Evolutionary conservation across 2,113 vertebrate species (phyloP).

Genomic region (Zosterops japonicus): DNA sequence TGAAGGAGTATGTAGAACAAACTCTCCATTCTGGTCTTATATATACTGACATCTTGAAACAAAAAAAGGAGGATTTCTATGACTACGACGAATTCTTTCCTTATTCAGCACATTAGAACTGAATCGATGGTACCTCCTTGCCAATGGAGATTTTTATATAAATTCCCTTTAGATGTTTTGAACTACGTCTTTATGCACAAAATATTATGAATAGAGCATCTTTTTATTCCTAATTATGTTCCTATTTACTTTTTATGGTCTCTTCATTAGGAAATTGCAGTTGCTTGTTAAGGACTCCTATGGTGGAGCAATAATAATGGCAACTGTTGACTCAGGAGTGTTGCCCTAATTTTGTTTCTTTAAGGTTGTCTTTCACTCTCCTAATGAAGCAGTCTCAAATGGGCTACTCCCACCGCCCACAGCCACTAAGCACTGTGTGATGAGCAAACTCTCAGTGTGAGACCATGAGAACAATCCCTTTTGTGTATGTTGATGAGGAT

Average conservation of each 20-base stretch:
- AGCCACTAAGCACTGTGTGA: not conserved
- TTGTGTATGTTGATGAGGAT: conserved; percentile 12
- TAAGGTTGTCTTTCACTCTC: conserved; percentile 34
- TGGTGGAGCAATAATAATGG: not conserved
- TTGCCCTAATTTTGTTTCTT: conserved; percentile 48
- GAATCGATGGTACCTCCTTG: not conserved
- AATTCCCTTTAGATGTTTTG: not conserved
- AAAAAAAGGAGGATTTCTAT: not conserved
- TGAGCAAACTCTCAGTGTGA: conserved; percentile 56
- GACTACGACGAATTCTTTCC: not conserved
- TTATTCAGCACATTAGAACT: not conserved
- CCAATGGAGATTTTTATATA: not conserved
- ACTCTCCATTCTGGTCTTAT: not conserved
- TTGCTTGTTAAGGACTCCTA: conserved; percentile 12
- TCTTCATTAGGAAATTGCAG: conserved; percentile 5
- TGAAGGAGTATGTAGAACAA: not conserved
- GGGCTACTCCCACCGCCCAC: not conserved
- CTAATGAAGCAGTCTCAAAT: conserved; percentile 49
- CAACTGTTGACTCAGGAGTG: conserved; percentile 54
- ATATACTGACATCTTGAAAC: not conserved
- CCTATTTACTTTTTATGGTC: not conserved
- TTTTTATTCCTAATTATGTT: conserved; percentile 50
- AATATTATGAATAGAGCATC: not conserved
- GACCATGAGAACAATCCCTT: conserved; percentile 33
- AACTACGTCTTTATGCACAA: not conserved